Evolutionary conservation across 2,797 vertebrate genomes (phyloP), one percentile per base, ranked within the genome.

Genomic region (Notoglanidium macrostoma): DNA sequence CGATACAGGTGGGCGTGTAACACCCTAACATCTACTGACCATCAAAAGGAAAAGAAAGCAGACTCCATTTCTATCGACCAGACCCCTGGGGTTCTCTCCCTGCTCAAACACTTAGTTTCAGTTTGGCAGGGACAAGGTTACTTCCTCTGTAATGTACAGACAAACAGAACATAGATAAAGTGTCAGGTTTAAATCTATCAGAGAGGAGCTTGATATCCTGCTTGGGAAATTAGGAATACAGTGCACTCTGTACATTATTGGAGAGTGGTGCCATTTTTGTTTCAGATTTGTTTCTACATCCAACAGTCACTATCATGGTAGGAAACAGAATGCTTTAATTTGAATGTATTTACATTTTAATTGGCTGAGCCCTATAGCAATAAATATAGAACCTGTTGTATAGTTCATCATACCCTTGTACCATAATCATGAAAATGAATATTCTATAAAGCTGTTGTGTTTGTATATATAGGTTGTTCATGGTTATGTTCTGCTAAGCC

Each of bases 1-100:
- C 44, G 68, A 90, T 86, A 86, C 61, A 84, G 68, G 76, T 21
- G n/a, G 77, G 83, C 83, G 85, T 3, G 40, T 40, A 40, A 40
- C 40, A 40, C 40, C 40, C 40, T 46, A 46, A 49, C 23, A 73
- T 49, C 23, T 46, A 73, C 44, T 23, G 23, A 90, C 90, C 91
- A 94, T 94, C 93, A 94, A 94, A 94, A 91, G 90, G 72, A 87
- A 83, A 85, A 74, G 6, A 85, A 92, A 73, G 21, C 10, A 26
- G 40, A 29, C 26, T 76, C 46, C 23, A 72, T 29, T 2, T 51
- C 35, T 72, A 21, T 72, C 3, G 23, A 74, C 44, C 23, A 73
- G 72, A 74, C 73, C 80, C 86, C 84, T 83, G 61, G 83, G 84
- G 86, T 85, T 83, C 79, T 87, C 78, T 81, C 77, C 87, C 70